Evolutionary conservation across 2,113 vertebrate species (phyloP), one percentile per base, ranked within the genome.

Genomic region (Tichodroma muraria): DNA sequence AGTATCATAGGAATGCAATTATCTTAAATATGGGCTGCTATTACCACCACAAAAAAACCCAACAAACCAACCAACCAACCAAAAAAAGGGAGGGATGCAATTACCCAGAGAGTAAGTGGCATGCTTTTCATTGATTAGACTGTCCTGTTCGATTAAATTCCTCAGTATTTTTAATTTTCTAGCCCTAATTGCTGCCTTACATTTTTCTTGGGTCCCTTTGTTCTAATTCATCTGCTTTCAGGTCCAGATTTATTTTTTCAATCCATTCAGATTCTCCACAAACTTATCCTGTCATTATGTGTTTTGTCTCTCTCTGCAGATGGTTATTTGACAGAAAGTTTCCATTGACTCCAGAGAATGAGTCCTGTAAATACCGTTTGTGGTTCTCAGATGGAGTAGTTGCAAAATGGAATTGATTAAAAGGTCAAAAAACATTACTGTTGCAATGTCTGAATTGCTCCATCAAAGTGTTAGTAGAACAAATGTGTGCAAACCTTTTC

Each of bases 91-190:
- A 93, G 96, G 93, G 95, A 96, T 96, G 95, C 71, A 96, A 94
- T 97, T 98, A 97, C 81, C 69, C 89, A 90, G 89, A 80, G 84
- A 97, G 92, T 89, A 94, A 81, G 95, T 85, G 40, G 91, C 54
- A 75, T 92, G 64, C 78, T 95, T 97, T 97, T 95, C 97, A 97
- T 96, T 97, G 97, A 98, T 98, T 97, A 97, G 94, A 95, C 93
- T 97, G 96, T 97, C 96, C 85, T 85, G 70, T 96, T 95, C 95
- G 90, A 97, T 97, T 96, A 97, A 95, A 90, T 94, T 97, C 94
- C 94, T 96, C 64, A 75, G 52, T 63, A 94, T 92, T 96, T 97
- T 96, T 97, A 94, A 96, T 95, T 97, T 96, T 83, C 50, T 71
- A 53, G 76, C 52, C 88, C 61, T 85, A 94, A 96, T 91, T 90